A percentile compares a stretch with the other conserved stretches of the same genome.
Conservation (phyloP, 2,888 invertebrate species). For the Leuctra nigra region DNA sequence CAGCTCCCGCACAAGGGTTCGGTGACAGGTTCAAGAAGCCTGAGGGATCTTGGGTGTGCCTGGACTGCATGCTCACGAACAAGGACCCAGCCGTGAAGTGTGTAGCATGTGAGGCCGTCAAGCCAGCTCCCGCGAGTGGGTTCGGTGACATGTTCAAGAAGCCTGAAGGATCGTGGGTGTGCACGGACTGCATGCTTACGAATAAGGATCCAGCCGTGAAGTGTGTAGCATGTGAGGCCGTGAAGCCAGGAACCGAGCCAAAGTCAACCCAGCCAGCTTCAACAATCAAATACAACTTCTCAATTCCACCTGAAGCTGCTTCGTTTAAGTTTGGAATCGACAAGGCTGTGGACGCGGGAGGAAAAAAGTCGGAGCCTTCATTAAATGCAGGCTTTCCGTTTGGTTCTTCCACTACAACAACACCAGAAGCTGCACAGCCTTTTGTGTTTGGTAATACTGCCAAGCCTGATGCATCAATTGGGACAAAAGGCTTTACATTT, state of each 20-base stretch:
- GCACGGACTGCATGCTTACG: conserved; percentile 20
- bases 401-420: conserved; percentile 31
- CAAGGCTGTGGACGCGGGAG: conserved; percentile 35
- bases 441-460: no score
- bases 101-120: conserved; percentile 51
- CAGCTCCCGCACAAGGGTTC: conserved; percentile 21
- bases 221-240: conserved; percentile 31
- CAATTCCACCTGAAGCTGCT: conserved; percentile 29
- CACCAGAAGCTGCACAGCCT: no score
- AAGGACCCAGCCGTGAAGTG: conserved; percentile 45
- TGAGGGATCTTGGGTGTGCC: conserved; percentile 52
- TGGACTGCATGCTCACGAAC: conserved; percentile 54
- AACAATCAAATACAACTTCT: conserved; percentile 19
- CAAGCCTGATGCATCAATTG: background rate
- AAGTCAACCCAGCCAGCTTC: conserved; percentile 15
- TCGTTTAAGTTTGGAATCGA: conserved; percentile 47
- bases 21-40: conserved; percentile 33
- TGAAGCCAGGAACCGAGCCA: conserved; percentile 39
- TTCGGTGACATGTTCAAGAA: conserved; percentile 13
- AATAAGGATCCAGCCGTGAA: conserved; percentile 16
- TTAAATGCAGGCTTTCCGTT: conserved; percentile 34
- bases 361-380: conserved; percentile 26
- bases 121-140: no score
- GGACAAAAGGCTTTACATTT: conserved; percentile 30
- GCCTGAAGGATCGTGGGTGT: conserved; percentile 35